Evolutionary conservation across 1,140 invertebrate species (phyloP).

Genomic region (Drosophila santomea): DNA sequence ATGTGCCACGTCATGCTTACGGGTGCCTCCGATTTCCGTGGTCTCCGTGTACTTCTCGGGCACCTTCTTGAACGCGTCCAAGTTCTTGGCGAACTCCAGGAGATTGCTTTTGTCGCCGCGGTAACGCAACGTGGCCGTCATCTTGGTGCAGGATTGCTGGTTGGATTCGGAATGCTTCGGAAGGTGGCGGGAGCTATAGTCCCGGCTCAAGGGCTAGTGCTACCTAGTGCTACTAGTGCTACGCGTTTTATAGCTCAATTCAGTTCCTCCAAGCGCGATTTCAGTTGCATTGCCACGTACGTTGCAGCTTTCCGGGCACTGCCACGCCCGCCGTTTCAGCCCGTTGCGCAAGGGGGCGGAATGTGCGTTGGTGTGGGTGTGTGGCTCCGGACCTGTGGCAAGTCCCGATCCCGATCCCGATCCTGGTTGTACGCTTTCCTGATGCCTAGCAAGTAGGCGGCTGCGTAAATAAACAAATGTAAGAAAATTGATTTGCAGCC

Average conservation of each 20-base stretch:
- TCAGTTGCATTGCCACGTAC: slow-evolving; percentile 29
- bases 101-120: slow-evolving; percentile 86
- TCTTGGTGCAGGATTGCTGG: slow-evolving; percentile 16
- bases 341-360: neutral
- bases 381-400: neutral
- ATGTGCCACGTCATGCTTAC: slow-evolving; percentile 85
- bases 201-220: neutral
- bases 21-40: slow-evolving; percentile 92
- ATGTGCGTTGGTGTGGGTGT: neutral
- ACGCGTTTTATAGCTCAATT: neutral
- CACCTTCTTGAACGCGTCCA: slow-evolving; percentile 96
- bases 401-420: too few species aligned
- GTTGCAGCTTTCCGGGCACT: neutral
- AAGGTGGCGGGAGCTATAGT: neutral
- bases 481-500: neutral
- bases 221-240: neutral
- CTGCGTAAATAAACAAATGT: neutral
- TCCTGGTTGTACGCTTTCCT: neutral
- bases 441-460: neutral
- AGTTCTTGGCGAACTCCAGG: slow-evolving; percentile 91
- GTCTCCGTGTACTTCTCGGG: slow-evolving; percentile 93
- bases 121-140: slow-evolving; percentile 85
- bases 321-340: neutral
- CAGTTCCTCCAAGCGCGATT: too few species aligned
- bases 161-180: neutral